Conservation (phyloP, 2,888 invertebrate species). For the Limnephilus rhombicus region DNA sequence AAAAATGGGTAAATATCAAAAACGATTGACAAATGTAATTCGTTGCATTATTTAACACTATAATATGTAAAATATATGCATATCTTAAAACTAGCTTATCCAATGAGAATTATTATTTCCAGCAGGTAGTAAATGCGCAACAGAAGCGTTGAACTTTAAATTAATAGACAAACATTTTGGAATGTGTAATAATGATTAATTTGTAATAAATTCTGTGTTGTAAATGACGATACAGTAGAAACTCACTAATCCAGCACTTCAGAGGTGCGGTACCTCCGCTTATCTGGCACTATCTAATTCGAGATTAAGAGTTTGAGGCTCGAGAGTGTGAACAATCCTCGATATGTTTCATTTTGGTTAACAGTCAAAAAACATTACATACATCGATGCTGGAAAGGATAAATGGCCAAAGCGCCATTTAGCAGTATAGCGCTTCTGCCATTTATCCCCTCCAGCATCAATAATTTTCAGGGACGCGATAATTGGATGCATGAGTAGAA, state of each 20-base stretch:
- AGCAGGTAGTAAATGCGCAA: conserved; percentile 1
- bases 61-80: conserved; percentile 9
- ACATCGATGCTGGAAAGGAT: no score
- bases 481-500: no score
- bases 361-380: no score
- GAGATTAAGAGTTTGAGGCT: background rate
- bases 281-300: background rate
- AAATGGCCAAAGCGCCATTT: no score
- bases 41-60: conserved; percentile 8
- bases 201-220: background rate
- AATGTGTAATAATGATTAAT: conserved; percentile 15
- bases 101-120: conserved; percentile 10
- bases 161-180: conserved; percentile 15
- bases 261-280: background rate
- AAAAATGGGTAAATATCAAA: conserved; percentile 12
- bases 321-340: no score
- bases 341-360: no score
- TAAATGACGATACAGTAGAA: background rate
- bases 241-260: background rate
- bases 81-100: conserved; percentile 17
- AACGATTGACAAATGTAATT: background rate
- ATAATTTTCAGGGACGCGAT: no score
- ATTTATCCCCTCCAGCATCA: no score
- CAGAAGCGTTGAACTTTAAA: background rate
- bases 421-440: no score